Conservation (phyloP, 2,888 invertebrate species). For the Athrips mouffetella region DNA sequence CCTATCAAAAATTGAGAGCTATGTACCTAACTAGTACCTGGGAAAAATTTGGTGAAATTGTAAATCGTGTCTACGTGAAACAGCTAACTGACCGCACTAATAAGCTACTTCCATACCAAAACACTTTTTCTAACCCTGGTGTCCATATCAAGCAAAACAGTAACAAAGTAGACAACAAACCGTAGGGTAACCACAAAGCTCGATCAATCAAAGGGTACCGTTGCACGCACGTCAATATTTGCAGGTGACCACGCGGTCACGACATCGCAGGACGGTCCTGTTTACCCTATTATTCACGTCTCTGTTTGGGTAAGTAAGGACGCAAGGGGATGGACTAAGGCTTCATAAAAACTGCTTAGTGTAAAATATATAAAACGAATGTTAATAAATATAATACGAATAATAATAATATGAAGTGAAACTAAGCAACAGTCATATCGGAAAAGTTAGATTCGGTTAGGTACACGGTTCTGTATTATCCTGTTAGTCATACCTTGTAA, state of each 20-base stretch:
- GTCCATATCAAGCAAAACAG: conserved; percentile 2
- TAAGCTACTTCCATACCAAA: not conserved
- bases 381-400: too few relatives aligned
- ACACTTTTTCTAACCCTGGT: not conserved
- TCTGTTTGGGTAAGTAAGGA: conserved; percentile 54
- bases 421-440: not conserved
- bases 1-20: too few relatives aligned
- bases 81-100: too few relatives aligned
- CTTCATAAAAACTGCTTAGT: too few relatives aligned
- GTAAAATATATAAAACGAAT: too few relatives aligned
- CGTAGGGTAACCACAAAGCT: conserved; percentile 39
- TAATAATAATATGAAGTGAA: too few relatives aligned
- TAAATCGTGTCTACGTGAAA: not conserved
- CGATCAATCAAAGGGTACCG: conserved; percentile 73
- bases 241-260: conserved; percentile 53
- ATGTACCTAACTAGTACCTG: too few relatives aligned
- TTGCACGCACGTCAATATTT: conserved; percentile 67
- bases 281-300: conserved; percentile 70
- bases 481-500: too few relatives aligned
- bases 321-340: conserved; percentile 22
- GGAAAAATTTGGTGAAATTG: too few relatives aligned
- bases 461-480: too few relatives aligned
- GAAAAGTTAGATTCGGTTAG: too few relatives aligned
- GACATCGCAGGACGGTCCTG: conserved; percentile 45
- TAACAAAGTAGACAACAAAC: conserved; percentile 8